Base-by-base conservation (phyloP, 2,113 vertebrate species). In the Pelecanoides urinatrix region DNA sequence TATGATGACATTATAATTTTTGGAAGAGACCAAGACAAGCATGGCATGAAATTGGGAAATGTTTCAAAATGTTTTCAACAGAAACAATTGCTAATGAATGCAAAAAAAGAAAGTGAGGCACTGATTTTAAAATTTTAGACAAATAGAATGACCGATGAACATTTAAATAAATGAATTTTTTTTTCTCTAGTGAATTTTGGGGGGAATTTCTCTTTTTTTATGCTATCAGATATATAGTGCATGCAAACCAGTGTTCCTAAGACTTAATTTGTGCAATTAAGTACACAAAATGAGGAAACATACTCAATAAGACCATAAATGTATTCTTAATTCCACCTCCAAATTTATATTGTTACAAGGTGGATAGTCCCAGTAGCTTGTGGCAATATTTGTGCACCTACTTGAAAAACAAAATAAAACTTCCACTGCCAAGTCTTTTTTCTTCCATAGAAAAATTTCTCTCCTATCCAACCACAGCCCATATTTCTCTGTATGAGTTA, bases 1-100 rank as follows among this genome's bases (percentile, higher is more conserved):
- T 97, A 98, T 97, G 94, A 91, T 84, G 47, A 71, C 71, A 96
- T 97, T 96, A 96, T 92, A 89, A 96, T 95, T 96, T 96, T 96
- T 96, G 82, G 93, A 96, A 95, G 84, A 94, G 42, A 96, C 30
- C 55, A 93, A 95, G 92, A 92, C 49, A 97, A 94, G 90, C 76
- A 87, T 97, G 79, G 95, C 90, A 90, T 62, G 59, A 96, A 92
- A 90, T 81, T 85, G 45, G 78, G 84, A 96, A 93, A 93, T 50
- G 7, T 96, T 97, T 97, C 72, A 95, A 96, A 80, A 92, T 79
- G 17, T 74, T 87, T 96, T 88, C 22, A 76, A 76, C 22, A 74
- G 66, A 85, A 90, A 85, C 23, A 87, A 71, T 92, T 96, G 45
- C 47, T 70, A 84, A 8, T 22, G 7, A 81, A 84, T 90, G 17